phyloP scores from a whole-genome alignment of 1,140 invertebrate species.

The Eufriesea mexicana region DNA sequence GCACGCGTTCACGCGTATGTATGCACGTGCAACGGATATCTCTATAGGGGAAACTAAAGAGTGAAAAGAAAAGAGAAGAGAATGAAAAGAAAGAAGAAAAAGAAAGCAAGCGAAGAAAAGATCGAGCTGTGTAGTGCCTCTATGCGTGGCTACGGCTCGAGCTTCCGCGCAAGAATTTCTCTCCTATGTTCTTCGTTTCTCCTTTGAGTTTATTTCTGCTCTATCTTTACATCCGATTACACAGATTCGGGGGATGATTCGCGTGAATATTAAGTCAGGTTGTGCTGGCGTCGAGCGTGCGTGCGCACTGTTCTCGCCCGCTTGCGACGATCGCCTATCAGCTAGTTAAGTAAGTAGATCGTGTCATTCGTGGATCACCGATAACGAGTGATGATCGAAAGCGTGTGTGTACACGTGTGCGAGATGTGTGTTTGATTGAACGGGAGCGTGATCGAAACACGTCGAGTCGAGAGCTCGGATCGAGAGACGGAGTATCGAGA shows the following conservation, averaged over 20 bases:
- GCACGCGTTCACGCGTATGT: neutral
- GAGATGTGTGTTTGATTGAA: neutral
- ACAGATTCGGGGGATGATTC: conserved; percentile 29
- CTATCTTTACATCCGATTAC: conserved; percentile 54
- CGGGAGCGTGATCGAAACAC: neutral
- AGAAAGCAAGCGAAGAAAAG: conserved; percentile 39
- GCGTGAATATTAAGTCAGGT: neutral
- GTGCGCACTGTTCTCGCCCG: neutral
- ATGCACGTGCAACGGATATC: neutral
- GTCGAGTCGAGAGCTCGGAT: conserved; percentile 1
- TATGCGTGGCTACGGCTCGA: conserved; percentile 40
- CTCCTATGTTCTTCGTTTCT: conserved; percentile 51
- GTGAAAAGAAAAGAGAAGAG: neutral
- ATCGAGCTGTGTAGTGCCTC: conserved; percentile 39
- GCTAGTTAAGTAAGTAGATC: conserved; percentile 1
- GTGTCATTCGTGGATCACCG: neutral
- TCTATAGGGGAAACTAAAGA: neutral
- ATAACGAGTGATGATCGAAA: neutral
- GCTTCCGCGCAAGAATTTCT: conserved; percentile 45
- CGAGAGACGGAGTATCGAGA: conserved; percentile 20
- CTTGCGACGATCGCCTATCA: neutral
- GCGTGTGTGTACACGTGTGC: neutral
- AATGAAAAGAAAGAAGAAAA: neutral
- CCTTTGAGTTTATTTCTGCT: conserved; percentile 49
- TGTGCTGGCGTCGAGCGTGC: neutral